Percentiles rank a stretch among this genome's conserved stretches.
Evolutionary conservation across 1,140 invertebrate genomes (phyloP).

Genomic region (Lysiphlebus fabarum): DNA sequence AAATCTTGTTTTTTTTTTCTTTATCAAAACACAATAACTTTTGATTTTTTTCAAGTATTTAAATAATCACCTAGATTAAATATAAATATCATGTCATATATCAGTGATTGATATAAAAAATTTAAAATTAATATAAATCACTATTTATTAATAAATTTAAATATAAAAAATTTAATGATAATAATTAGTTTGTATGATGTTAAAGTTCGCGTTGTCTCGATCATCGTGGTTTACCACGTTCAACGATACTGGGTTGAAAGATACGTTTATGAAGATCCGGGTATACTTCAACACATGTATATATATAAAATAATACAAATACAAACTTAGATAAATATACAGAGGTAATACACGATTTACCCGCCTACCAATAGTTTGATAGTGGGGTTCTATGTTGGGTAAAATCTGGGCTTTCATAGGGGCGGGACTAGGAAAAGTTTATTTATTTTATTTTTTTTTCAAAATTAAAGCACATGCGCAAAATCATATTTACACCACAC

Average conservation of each 20-base stretch:
- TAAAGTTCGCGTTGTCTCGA: constrained; percentile 21
- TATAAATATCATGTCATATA: too few relatives aligned
- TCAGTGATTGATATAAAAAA: too few relatives aligned
- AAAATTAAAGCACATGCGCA: constrained; percentile 8
- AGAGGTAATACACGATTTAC: background rate
- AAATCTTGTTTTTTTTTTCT: too few relatives aligned
- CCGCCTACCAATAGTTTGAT: constrained; percentile 12
- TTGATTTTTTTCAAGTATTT: too few relatives aligned
- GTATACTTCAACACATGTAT: background rate
- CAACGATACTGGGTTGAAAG: constrained; percentile 24
- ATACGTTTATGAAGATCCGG: constrained; percentile 18
- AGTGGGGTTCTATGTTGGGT: constrained; percentile 5
- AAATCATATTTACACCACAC: too few relatives aligned
- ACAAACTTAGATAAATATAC: too few relatives aligned
- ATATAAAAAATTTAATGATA: constrained; percentile 6
- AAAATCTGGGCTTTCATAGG: constrained; percentile 3
- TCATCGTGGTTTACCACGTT: constrained; percentile 29
- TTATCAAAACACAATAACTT: too few relatives aligned
- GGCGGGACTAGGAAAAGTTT: constrained; percentile 10
- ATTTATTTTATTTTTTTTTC: background rate
- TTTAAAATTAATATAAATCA: too few relatives aligned
- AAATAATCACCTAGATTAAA: too few relatives aligned
- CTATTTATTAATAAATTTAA: too few relatives aligned
- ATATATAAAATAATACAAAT: too few relatives aligned
- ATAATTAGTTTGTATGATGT: background rate